Percentiles rank a stretch among this genome's conserved stretches.
phyloP scores from a whole-genome alignment of 2,888 invertebrate species.

The Ophioninae sp. region DNA sequence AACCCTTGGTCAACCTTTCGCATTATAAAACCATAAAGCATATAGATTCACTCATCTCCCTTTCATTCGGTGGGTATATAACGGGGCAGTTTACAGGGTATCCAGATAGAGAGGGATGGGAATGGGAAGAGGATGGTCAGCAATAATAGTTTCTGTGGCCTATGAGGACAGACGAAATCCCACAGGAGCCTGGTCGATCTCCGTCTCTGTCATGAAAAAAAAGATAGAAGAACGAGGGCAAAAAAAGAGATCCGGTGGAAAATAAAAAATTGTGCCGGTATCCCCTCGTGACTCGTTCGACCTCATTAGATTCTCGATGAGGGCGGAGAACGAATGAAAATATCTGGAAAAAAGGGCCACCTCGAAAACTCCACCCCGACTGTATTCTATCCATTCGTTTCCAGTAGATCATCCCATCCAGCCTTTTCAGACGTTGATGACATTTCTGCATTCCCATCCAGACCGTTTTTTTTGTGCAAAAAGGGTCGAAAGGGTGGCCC shows the following conservation, averaged over 20 bases:
- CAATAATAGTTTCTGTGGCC: conserved; percentile 41
- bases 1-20: conserved; percentile 75
- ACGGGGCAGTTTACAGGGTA: conserved; percentile 34
- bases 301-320: conserved; percentile 66
- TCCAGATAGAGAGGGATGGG: conserved; percentile 21
- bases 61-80: conserved; percentile 58
- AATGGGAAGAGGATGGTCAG: conserved; percentile 38
- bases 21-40: conserved; percentile 80
- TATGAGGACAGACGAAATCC: conserved; percentile 44
- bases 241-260: background rate
- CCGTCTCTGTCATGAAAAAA: conserved; percentile 50
- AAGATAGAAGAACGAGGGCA: conserved; percentile 33
- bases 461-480: conserved; percentile 22
- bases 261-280: conserved; percentile 59
- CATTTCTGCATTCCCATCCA: conserved; percentile 45
- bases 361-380: conserved; percentile 35
- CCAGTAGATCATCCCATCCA: conserved; percentile 4
- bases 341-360: conserved; percentile 51
- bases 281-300: conserved; percentile 64
- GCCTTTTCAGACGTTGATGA: conserved; percentile 24
- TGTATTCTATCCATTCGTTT: conserved; percentile 12
- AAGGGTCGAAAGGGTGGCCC: conserved; percentile 45
- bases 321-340: conserved; percentile 58
- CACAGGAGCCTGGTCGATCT: conserved; percentile 53
- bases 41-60: conserved; percentile 65